Evolutionary conservation across 2,888 invertebrate genomes (phyloP), one percentile per base, ranked within the genome.

Genomic region (Eutolmus rufibarbis): DNA sequence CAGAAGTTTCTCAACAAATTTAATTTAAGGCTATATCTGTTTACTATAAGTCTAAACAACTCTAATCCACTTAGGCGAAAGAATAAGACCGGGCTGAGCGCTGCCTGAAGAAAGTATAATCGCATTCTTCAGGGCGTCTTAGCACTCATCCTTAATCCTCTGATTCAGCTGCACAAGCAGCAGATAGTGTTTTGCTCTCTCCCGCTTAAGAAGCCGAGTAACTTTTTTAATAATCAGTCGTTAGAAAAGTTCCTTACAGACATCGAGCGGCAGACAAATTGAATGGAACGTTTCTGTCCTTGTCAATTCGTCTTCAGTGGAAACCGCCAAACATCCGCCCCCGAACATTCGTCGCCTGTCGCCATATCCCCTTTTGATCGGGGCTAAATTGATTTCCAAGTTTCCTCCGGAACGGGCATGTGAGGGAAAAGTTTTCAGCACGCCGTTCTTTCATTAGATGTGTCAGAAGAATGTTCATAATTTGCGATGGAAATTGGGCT

Each of bases 221-320:
- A 82, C 82, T 82, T 82, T 82, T 82, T 82, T 82, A 82, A 82
- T 82, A 82, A 82, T 82, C 57, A 82, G 57, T 66, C 82, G 56
- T 82, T 82, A 57, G 82, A 51, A 82, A 82, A 82, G 82, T 82
- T 82, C 82, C 37, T 82, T 82, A 57, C 40, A 82, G 82, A 82
- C 82, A 40, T 34, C 9, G 14, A 82, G n/a, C 40, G 40, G 28
- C 57, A 51, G 82, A 82, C 37, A 82, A 82, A 82, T 82, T 82
- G 57, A 82, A 82, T 19, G 5, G 34, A 82, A 66, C 82, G 37
- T 82, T 82, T 40, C 66, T 34, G 28, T 46, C 19, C 82, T 34
- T 37, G 66, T 82, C 57, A 51, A 82, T 57, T 66, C 31, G 57
- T 82, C 82, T 40, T 82, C 5, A 1, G 19, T 66, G 37, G 19